Evolutionary conservation across 2,113 vertebrate species (phyloP).

Genomic region (Propithecus coquereli): DNA sequence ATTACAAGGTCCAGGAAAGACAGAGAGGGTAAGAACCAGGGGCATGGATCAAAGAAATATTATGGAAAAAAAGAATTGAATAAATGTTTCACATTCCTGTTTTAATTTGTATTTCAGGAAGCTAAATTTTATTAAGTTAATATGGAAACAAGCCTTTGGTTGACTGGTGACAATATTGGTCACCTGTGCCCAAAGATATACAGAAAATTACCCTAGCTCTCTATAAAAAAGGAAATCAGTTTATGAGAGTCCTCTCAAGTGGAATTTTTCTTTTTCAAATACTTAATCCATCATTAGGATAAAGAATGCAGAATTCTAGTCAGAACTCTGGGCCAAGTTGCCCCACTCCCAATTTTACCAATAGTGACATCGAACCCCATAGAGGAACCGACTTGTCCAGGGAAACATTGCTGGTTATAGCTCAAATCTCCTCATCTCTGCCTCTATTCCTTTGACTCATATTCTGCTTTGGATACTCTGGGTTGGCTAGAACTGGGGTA

Average conservation of each 20-base stretch:
- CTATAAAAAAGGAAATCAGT: not conserved
- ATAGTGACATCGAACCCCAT: not conserved
- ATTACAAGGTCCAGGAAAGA: not conserved
- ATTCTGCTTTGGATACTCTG: not conserved
- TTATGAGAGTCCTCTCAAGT: not conserved
- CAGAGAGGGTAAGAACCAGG: not conserved
- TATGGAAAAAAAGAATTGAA: constrained; percentile 39
- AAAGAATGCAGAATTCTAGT: not conserved
- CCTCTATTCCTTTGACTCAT: not conserved
- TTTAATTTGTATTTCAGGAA: constrained; percentile 9
- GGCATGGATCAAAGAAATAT: not conserved
- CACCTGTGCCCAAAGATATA: not conserved
- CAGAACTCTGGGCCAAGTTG: not conserved
- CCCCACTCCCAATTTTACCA: not conserved
- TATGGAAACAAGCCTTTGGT: not conserved
- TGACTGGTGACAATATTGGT: not conserved
- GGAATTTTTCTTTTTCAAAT: constrained; percentile 12
- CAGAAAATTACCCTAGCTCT: not conserved
- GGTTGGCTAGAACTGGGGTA: not conserved
- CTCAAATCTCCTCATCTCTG: not conserved
- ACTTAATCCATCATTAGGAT: not conserved
- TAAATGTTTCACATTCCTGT: constrained; percentile 24
- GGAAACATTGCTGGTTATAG: not conserved
- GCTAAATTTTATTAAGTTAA: constrained; percentile 18
- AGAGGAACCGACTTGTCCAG: not conserved